Percentiles rank a stretch among this genome's conserved stretches.
Conservation (phyloP, 2,797 vertebrate genomes). For the Hydrocynus forskahlii region DNA sequence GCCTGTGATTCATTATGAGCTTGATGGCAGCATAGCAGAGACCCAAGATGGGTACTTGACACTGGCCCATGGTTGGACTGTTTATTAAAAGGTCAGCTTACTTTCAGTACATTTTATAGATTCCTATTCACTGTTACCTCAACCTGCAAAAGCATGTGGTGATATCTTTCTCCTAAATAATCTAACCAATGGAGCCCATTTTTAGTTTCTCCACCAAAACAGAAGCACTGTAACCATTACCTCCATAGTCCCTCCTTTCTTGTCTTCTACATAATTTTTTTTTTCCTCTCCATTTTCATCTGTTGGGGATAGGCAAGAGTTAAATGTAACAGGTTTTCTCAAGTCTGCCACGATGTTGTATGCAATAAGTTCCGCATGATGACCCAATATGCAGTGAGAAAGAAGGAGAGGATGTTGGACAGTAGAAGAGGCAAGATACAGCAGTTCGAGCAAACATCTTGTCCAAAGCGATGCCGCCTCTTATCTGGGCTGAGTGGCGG, state of each 20-base stretch:
- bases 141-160: neutral
- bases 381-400: constrained; percentile 63
- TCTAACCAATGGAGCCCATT: constrained; percentile 35
- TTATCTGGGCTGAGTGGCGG: neutral
- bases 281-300: neutral
- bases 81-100: neutral
- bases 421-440: constrained; percentile 42
- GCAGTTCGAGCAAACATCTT: neutral
- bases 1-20: constrained; percentile 11
- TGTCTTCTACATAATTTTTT: constrained; percentile 17
- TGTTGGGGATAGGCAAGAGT: constrained; percentile 33
- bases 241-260: constrained; percentile 2
- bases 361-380: constrained; percentile 67
- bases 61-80: no score
- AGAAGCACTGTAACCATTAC: no score
- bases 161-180: neutral
- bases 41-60: neutral
- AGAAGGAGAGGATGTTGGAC: constrained; percentile 43
- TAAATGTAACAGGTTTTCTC: constrained; percentile 56
- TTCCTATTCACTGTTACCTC: neutral
- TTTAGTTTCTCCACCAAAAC: constrained; percentile 9
- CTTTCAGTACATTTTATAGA: neutral
- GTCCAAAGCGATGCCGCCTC: neutral
- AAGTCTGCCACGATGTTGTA: constrained; percentile 64
- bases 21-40: neutral